Base-by-base conservation (phyloP, 30 jellyfish, hydroid and myxozoan species). In the Aurelia aurita region DNA sequence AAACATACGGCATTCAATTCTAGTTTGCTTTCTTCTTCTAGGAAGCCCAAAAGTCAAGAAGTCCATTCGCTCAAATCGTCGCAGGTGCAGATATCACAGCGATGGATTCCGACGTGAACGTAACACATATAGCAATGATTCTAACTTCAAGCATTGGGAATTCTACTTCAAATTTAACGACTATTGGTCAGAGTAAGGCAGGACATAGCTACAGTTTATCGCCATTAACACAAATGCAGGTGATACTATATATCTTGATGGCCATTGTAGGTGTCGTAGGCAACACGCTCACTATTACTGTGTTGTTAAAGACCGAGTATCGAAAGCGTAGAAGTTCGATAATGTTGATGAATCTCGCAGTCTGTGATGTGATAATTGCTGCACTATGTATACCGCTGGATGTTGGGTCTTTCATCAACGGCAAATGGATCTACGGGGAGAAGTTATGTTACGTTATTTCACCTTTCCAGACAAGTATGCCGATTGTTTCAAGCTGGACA, bases 401-500 rank as follows among this genome's bases (percentile, higher is more conserved):
- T 29, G 79, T 78, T 9, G 96, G 66, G 18, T 88, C 77, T 58
- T 63, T 87, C 32, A 70, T 78, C 49, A 47, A 64, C 43, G 88
- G 88, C 31, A 67, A 32, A 31, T 87, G 96, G 96, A 31, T 66
- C 32, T 87, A 66, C 63, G 91, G 91, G 47, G 51, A 39, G 58
- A 45, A 26, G 16, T 57, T 87, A 14, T 87, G 96, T 61, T 64
- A 67, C 64, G 91, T 87, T 55, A 77, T 87, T 29, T 81, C 87
- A 25, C 96, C 96, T 10, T 77, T 87, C 39, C 96, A 87, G 43
- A 87, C 96, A 28, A 77, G 96, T 49, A 43, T 87, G 85, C 89
- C 91, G 2, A 87, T 87, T 9, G 91, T 87, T 11, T 87, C 96
- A 5, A 87, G 96, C 58, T 87, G 96, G 96, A 66, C 96, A 26